Conservation (phyloP, 2,888 invertebrate genomes). For the Xylota sylvarum region DNA sequence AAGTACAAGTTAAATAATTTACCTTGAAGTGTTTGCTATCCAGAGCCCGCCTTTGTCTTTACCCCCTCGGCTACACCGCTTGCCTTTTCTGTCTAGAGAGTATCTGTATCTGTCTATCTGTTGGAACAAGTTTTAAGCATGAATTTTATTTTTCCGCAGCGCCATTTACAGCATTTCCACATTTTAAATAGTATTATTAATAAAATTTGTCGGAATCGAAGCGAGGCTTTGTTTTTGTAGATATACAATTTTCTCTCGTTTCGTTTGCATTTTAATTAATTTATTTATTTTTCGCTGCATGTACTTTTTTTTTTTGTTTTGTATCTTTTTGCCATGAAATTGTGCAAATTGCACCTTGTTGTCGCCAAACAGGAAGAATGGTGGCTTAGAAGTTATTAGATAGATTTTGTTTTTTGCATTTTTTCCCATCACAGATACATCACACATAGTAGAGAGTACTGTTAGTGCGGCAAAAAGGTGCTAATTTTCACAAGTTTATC, state of each 20-base stretch:
- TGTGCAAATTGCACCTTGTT: conserved; percentile 55
- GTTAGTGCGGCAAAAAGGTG: conserved; percentile 29
- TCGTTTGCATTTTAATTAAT: conserved; percentile 62
- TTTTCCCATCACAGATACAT: neutral
- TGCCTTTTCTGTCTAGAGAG: conserved; percentile 14
- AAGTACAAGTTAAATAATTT: conserved; percentile 67
- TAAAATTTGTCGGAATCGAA: conserved; percentile 46
- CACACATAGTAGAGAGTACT: conserved; percentile 11
- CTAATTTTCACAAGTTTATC: conserved; percentile 55
- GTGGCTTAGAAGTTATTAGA: conserved; percentile 29
- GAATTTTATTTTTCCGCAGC: conserved; percentile 47
- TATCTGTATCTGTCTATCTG: conserved; percentile 43
- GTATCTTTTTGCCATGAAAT: conserved; percentile 28
- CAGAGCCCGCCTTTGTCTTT: neutral
- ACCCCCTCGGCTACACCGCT: no score
- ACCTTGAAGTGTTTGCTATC: conserved; percentile 56
- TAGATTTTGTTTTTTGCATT: conserved; percentile 3
- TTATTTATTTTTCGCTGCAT: conserved; percentile 47
- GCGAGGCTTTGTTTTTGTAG: conserved; percentile 31
- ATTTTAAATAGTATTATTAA: conserved; percentile 62
- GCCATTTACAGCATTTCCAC: conserved; percentile 64
- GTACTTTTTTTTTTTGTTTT: conserved; percentile 15
- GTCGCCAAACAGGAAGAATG: conserved; percentile 65
- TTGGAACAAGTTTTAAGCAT: conserved; percentile 68
- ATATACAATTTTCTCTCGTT: conserved; percentile 13